These are phyloP conservation scores for Holocentrus rufus DNA, from an alignment of 2,797 vertebrate species.

Conservation along the genomic window DNA sequence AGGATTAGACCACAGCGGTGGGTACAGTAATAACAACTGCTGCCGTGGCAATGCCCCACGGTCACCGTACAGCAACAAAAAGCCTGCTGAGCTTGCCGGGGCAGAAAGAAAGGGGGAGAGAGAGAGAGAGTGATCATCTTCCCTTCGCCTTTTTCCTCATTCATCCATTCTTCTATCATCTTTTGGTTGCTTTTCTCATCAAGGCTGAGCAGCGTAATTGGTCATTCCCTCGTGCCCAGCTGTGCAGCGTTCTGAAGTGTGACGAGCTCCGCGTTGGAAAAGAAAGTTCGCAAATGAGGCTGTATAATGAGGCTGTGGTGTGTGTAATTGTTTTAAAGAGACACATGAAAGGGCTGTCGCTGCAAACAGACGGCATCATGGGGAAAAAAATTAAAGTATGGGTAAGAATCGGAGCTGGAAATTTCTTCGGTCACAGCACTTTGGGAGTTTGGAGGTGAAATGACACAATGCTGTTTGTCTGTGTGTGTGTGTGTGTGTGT, in stretches of 20 bases:
- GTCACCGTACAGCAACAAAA: constrained; percentile 55
- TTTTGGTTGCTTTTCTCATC: constrained; percentile 61
- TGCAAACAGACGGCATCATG: neutral
- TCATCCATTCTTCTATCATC: constrained; percentile 38
- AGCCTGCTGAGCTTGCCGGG: constrained; percentile 33
- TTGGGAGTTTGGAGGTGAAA: constrained; percentile 9
- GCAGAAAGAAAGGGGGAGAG: constrained; percentile 1
- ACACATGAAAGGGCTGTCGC: constrained; percentile 17
- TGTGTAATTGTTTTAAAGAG: constrained; percentile 45
- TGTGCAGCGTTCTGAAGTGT: constrained; percentile 57
- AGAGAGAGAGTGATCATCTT: neutral
- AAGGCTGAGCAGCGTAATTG: constrained; percentile 61
- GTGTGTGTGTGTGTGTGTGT: neutral
- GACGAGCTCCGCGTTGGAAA: constrained; percentile 46
- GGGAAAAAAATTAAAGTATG: neutral
- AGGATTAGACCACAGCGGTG: constrained; percentile 65
- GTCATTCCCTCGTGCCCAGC: constrained; percentile 45
- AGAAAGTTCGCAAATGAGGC: constrained; percentile 22
- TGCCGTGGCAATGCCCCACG: constrained; percentile 48
- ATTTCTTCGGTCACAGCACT: neutral
- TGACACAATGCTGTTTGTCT: neutral
- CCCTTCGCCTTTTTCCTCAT: neutral
- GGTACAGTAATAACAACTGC: constrained; percentile 59
- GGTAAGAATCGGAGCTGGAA: neutral
- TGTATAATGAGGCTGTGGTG: constrained; percentile 38